These are phyloP conservation scores for Galendromus occidentalis DNA, from an alignment of 1,140 invertebrate species.

Conservation along the genomic window DNA sequence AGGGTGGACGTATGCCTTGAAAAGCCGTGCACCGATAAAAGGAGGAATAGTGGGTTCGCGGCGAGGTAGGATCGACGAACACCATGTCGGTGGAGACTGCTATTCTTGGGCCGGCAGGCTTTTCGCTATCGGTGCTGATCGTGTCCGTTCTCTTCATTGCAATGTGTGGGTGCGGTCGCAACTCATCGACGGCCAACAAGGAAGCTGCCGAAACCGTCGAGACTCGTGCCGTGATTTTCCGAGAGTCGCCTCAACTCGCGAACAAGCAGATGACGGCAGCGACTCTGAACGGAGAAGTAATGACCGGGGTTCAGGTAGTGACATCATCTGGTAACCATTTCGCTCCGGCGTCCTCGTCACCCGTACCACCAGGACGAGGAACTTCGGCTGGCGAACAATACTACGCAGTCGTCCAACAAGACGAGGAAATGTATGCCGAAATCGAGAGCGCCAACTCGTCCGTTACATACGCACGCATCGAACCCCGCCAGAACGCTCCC, in stretches of 20 bases:
- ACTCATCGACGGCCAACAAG: neutral
- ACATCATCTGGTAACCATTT: neutral
- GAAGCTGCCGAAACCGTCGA: neutral
- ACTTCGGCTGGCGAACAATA: conserved; percentile 19
- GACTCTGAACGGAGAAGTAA: neutral
- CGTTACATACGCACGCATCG: conserved; percentile 59
- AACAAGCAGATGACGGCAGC: conserved; percentile 7
- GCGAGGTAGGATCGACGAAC: too few species aligned
- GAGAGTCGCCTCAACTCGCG: neutral
- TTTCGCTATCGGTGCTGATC: neutral
- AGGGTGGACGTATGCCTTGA: too few species aligned
- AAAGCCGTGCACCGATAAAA: too few species aligned
- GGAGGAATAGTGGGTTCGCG: too few species aligned
- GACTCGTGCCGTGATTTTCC: neutral
- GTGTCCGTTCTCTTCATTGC: neutral
- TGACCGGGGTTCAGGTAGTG: neutral
- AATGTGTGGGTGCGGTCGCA: neutral
- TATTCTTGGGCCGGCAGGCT: neutral
- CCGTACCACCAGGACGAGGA: neutral
- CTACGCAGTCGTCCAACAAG: conserved; percentile 30
- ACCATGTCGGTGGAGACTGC: neutral
- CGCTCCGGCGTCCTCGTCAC: neutral
- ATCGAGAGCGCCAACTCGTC: conserved; percentile 48
- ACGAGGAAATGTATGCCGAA: conserved; percentile 66
- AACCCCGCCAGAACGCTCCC: conserved; percentile 30